Evolutionary conservation across 2,888 invertebrate genomes (phyloP), one percentile per base, ranked within the genome.

Genomic region (Cheilosia vulpina): DNA sequence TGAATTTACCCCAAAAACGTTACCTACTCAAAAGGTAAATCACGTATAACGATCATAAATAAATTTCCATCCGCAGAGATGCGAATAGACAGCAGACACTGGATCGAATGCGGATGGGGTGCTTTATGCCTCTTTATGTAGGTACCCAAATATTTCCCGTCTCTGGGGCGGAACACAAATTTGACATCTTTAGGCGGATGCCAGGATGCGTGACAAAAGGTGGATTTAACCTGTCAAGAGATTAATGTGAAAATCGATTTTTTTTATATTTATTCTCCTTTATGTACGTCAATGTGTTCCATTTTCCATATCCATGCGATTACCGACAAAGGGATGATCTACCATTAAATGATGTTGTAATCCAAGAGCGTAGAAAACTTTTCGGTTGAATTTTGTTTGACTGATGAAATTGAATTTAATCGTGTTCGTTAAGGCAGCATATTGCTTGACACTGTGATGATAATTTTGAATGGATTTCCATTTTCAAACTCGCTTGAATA

Each of bases 31-130:
- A 57, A 77, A 60, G 34, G 34, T 53, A 72, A 62, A 43, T 27
- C 66, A 55, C 21, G 47, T 55, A 55, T 71, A 77, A 66, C 50
- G 72, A 43, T 72, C 66, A 78, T 83, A 78, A 83, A 83, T 83
- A 83, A 72, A 83, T 78, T 83, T 68, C 47, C 72, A 78, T 78
- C 50, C 41, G 34, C 62, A 17, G 13, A 31, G 43, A 27, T 24
- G n/a, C 2, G 19, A 34, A 13, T 63, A 34, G 50, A 58, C 21
- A 45, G 27, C 27, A 13, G 24, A 31, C 19, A 11, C 9, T 4
- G 15, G 27, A 27, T 2, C 17, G 55, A 15, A 17, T 43, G 3
- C 9, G 15, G n/a, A 21, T 7, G 15, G 2, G n/a, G 63, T 19
- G 31, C 4, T 4, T 15, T 15, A 27, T 11, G 21, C 47, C 41